Conservation (phyloP, 2,113 vertebrate genomes). For the Cebidichthys violaceus region DNA sequence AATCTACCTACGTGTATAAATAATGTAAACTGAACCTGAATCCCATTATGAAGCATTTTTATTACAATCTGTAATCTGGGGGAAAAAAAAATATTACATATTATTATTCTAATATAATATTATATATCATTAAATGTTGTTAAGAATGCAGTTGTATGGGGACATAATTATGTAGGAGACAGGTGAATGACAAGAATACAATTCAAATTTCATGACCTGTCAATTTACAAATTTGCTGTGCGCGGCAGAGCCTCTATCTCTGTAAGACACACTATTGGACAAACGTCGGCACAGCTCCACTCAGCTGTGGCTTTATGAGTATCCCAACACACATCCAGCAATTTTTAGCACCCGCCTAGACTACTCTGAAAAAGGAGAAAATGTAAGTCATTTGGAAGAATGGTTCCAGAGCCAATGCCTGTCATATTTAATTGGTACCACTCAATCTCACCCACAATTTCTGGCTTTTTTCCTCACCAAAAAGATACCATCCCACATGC, state of each 20-base stretch:
- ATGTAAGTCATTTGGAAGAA: neutral
- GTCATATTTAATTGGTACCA: neutral
- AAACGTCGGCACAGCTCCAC: neutral
- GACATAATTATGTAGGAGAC: neutral
- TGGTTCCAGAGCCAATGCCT: neutral
- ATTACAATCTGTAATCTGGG: neutral
- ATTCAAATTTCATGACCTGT: slow-evolving; percentile 1
- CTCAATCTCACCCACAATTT: neutral
- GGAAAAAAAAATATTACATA: neutral
- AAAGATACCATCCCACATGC: neutral
- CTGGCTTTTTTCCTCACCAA: neutral
- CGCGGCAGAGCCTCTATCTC: neutral
- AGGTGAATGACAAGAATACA: neutral
- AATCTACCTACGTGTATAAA: too few relatives aligned
- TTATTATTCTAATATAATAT: neutral
- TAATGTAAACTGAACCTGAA: too few relatives aligned
- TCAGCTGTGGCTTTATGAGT: neutral
- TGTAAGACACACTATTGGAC: neutral
- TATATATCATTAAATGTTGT: neutral
- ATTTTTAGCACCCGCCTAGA: neutral
- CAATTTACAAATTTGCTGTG: neutral
- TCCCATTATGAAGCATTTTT: neutral
- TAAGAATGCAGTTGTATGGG: neutral
- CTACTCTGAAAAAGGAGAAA: neutral
- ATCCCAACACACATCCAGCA: neutral